Percentiles rank a stretch among this genome's conserved stretches.
These are phyloP conservation scores for Vireo altiloquus DNA, from an alignment of 2,113 vertebrate genomes.

Conservation along the genomic window DNA sequence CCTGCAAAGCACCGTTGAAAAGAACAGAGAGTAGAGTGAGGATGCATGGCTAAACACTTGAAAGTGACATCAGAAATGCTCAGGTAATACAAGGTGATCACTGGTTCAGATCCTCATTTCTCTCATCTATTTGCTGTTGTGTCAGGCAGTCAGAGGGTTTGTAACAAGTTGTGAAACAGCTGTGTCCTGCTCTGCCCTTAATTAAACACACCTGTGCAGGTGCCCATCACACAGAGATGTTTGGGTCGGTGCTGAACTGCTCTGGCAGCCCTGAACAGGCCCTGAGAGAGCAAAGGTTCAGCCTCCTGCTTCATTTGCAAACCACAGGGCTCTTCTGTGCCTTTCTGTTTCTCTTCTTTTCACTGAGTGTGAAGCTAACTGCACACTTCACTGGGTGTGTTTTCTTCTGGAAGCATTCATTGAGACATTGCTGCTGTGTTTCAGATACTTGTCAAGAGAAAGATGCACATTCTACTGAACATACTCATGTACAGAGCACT, in stretches of 20 bases:
- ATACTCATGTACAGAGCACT: constrained; percentile 74
- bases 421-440: background rate
- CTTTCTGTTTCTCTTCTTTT: background rate
- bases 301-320: background rate
- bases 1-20: background rate
- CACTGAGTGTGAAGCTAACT: background rate
- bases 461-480: constrained; percentile 34
- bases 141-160: background rate
- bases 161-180: background rate
- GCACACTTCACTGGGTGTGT: accelerated
- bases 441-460: constrained; percentile 56
- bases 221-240: background rate
- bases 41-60: background rate
- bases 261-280: background rate
- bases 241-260: background rate
- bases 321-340: background rate
- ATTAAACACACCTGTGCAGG: background rate
- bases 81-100: too few species aligned
- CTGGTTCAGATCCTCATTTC: background rate
- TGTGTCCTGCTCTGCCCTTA: background rate
- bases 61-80: background rate
- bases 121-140: accelerated
- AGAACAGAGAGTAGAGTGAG: background rate
- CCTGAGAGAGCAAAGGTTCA: background rate
- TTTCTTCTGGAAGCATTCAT: background rate